These are phyloP conservation scores for Mycetomoellerius zeteki DNA, from an alignment of 1,140 invertebrate species.

Conservation along the genomic window DNA sequence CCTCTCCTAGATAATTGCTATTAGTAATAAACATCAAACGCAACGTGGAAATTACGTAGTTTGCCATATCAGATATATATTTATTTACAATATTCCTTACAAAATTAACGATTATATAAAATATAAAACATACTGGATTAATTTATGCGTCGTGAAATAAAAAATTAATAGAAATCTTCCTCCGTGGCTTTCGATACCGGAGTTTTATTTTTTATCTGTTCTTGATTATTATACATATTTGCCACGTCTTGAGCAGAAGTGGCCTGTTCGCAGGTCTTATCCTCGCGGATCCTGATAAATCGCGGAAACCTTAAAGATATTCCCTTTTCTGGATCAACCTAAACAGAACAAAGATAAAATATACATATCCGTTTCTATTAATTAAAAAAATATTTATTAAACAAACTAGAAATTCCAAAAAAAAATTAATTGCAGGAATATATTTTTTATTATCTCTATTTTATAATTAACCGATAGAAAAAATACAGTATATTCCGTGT, in stretches of 20 bases:
- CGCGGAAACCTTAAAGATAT: slow-evolving; percentile 98
- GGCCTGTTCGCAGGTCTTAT: slow-evolving; percentile 97
- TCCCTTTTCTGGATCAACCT: slow-evolving; percentile 96
- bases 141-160: not conserved
- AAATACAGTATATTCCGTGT: not conserved
- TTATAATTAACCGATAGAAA: not conserved
- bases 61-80: not conserved
- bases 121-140: not conserved
- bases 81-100: slow-evolving; percentile 30
- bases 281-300: slow-evolving; percentile 96
- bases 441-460: not conserved
- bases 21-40: not conserved
- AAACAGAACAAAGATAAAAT: slow-evolving; percentile 43
- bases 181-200: slow-evolving; percentile 82
- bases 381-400: not conserved
- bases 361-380: not conserved
- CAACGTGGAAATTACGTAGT: not conserved
- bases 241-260: slow-evolving; percentile 96
- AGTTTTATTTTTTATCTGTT: slow-evolving; percentile 95
- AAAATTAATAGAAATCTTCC: slow-evolving; percentile 91
- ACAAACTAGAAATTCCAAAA: not conserved
- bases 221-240: slow-evolving; percentile 95
- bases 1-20: not conserved
- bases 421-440: not conserved
- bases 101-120: slow-evolving; percentile 32